Percentiles rank a stretch among this genome's conserved stretches.
phyloP scores from a whole-genome alignment of 2,113 vertebrate genomes.

The Planiliza haematocheilus region DNA sequence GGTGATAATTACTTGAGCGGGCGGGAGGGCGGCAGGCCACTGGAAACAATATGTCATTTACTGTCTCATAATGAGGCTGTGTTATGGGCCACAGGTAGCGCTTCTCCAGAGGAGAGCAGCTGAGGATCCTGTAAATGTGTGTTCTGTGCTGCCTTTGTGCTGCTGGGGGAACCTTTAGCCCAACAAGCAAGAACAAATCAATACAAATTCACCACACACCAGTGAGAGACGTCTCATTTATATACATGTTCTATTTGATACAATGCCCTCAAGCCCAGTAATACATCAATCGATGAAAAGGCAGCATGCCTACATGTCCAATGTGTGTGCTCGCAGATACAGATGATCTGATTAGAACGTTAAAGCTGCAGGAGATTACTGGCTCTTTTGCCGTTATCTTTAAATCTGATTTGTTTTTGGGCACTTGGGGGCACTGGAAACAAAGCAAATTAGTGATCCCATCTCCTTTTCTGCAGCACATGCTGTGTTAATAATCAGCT shows the following conservation, averaged over 20 bases:
- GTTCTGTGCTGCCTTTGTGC: not conserved
- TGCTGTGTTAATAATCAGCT: too few relatives aligned
- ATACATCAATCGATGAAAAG: not conserved
- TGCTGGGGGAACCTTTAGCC: constrained; percentile 2
- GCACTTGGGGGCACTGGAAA: constrained; percentile 16
- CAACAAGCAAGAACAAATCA: not conserved
- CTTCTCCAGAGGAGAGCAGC: not conserved
- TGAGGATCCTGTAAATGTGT: not conserved
- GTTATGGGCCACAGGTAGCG: not conserved
- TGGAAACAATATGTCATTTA: constrained; percentile 32
- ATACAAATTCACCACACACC: constrained; percentile 2
- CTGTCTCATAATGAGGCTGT: not conserved
- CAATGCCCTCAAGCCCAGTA: too few relatives aligned
- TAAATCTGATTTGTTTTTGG: not conserved
- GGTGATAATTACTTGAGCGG: constrained; percentile 38
- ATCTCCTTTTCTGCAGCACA: too few relatives aligned
- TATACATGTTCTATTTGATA: not conserved
- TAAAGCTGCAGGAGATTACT: not conserved
- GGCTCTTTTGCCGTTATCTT: not conserved
- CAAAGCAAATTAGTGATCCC: not conserved
- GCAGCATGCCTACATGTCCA: not conserved
- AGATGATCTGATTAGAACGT: not conserved
- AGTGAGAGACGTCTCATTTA: not conserved
- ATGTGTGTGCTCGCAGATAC: not conserved
- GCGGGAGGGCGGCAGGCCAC: not conserved